Percentiles rank a stretch among this genome's conserved stretches.
These are phyloP conservation scores for Biston stratarius DNA, from an alignment of 2,888 invertebrate species.

Conservation along the genomic window DNA sequence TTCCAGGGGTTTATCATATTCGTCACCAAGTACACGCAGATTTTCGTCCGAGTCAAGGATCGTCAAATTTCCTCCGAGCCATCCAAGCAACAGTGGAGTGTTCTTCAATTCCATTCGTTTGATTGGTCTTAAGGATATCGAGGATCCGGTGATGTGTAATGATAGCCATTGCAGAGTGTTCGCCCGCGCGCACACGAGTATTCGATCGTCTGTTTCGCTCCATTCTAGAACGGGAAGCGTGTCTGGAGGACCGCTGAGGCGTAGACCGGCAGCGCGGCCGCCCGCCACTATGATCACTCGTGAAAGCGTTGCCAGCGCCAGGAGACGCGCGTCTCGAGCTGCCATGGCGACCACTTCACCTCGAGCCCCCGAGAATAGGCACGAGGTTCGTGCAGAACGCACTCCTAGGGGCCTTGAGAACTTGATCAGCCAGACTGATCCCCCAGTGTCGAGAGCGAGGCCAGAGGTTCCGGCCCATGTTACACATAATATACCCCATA, in stretches of 20 bases:
- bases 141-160: conserved; percentile 80
- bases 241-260: conserved; percentile 90
- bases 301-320: conserved; percentile 97
- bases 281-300: conserved; percentile 89
- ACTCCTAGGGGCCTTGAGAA: conserved; percentile 96
- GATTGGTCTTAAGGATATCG: conserved; percentile 86
- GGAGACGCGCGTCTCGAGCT: conserved; percentile 85
- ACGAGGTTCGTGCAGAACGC: conserved; percentile 95
- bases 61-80: conserved; percentile 93
- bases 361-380: conserved; percentile 98
- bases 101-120: conserved; percentile 89
- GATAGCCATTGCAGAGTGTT: conserved; percentile 95
- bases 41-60: conserved; percentile 95
- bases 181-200: conserved; percentile 95
- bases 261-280: conserved; percentile 74
- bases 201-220: conserved; percentile 91
- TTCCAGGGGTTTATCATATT: conserved; percentile 94
- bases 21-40: conserved; percentile 95
- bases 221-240: conserved; percentile 96
- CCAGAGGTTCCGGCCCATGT: conserved; percentile 81
- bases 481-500: conserved; percentile 78
- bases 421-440: conserved; percentile 97
- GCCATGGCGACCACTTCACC: conserved; percentile 91
- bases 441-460: conserved; percentile 93
- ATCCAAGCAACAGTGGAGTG: conserved; percentile 89